Evolutionary conservation across 2,797 vertebrate species (phyloP).

Genomic region (Enoplosus armatus): DNA sequence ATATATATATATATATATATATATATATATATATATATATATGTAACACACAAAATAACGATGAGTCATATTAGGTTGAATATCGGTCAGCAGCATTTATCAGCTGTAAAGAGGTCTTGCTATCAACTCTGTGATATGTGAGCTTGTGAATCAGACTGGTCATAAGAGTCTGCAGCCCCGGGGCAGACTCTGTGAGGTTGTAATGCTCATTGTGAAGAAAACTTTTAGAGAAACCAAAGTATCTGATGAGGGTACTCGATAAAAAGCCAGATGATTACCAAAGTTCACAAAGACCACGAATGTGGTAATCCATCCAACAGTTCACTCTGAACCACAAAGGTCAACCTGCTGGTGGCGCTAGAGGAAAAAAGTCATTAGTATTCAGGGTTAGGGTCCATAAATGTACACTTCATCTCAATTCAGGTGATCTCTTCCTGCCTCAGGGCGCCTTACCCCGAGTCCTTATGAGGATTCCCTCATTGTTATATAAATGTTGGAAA

Average conservation of each 20-base stretch:
- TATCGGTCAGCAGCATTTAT: neutral
- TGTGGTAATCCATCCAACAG: neutral
- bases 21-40: no score
- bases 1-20: no score
- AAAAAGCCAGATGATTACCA: no score
- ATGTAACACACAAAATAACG: neutral
- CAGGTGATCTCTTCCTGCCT: slow-evolving; percentile 22
- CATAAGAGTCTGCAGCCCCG: no score
- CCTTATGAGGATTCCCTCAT: slow-evolving; percentile 4
- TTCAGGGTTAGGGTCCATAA: slow-evolving; percentile 16
- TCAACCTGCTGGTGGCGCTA: neutral
- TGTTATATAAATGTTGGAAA: slow-evolving; percentile 8
- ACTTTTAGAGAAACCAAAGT: neutral
- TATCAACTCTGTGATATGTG: no score
- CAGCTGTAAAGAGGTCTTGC: neutral
- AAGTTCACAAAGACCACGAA: neutral
- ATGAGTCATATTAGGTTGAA: neutral
- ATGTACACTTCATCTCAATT: neutral
- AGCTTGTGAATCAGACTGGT: no score
- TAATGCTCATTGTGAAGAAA: neutral
- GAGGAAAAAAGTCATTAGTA: neutral
- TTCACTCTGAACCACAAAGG: neutral
- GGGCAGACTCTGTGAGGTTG: neutral
- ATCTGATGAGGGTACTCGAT: no score
- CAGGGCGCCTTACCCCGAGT: neutral